Evolutionary conservation across 2,797 vertebrate genomes (phyloP), one percentile per base, ranked within the genome.

Genomic region (Anabas testudineus): DNA sequence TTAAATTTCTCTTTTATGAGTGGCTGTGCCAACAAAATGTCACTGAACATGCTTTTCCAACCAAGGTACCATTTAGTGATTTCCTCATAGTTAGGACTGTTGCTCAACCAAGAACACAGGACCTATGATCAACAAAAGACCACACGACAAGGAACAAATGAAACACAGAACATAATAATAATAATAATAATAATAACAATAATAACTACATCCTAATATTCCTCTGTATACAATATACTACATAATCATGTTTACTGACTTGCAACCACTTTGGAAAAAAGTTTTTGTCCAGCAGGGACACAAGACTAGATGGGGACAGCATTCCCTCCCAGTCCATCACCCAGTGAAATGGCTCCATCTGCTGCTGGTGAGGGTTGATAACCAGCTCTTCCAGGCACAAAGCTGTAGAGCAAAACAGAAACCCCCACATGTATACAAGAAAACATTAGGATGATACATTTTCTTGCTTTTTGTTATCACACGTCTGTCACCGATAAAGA

Each of bases 181-280:
- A 36, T 36, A 36, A 30, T 30, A 7, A 30, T 30, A 7, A 1
- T 30, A 7, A 1, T 16, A 14, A 8, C 59, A n/a, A 10, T 1
- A 14, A 14, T 21, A 45, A 26, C 1, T 16, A 15, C 7, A 45
- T 64, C 24, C 62, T 26, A 34, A 53, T 47, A 52, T 52, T 16
- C 48, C 16, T 39, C 0, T 28, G 2, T 54, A 13, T 52, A 10
- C 15, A 39, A 30, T 18, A 59, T 45, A 26, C 3, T 39, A 2
- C 34, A 2, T 14, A 47, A 59, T 21, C n/a, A 32, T 34, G 48
- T 53, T 61, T 10, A 85, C 92, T 80, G 37, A 99, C 98, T 95
- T 99, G 97, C 43, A 99, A 90, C 98, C 98, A 99, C 86, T 99
- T 99, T 5, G 97, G 93, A 69, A 99, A 99, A 92, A 99, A 99